A percentile compares a stretch with the other conserved stretches of the same genome.
Conservation (phyloP, 2,113 vertebrate species). For the Tychaedon coryphoeus region DNA sequence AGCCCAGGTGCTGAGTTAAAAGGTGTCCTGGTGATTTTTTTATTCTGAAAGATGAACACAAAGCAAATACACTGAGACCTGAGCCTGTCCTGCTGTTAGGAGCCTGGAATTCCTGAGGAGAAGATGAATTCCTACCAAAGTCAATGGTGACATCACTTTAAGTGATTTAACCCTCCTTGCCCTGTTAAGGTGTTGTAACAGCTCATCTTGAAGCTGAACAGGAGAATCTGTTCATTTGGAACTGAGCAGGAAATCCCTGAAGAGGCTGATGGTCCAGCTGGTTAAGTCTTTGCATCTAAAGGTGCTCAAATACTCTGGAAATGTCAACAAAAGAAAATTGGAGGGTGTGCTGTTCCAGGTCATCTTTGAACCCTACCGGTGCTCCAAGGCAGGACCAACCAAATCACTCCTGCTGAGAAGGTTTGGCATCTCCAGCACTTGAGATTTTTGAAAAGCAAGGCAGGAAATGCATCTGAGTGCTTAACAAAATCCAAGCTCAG, state of each 20-base stretch:
- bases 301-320: background rate
- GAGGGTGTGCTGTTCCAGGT: background rate
- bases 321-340: background rate
- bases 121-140: background rate
- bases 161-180: background rate
- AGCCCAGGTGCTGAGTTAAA: background rate
- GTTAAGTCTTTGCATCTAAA: background rate
- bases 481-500: background rate
- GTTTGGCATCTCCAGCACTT: background rate
- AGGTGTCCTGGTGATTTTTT: background rate
- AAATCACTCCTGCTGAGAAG: background rate
- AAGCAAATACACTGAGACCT: accelerated
- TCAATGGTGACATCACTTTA: background rate
- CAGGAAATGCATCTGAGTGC: background rate
- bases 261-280: background rate
- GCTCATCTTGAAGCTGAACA: background rate
- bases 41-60: background rate
- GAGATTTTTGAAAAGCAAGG: background rate
- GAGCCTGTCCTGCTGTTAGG: background rate
- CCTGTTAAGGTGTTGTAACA: background rate
- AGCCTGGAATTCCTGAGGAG: background rate
- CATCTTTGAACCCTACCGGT: background rate
- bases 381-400: background rate
- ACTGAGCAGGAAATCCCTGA: background rate
- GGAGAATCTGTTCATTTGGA: background rate